Conservation (phyloP, 2,113 vertebrate genomes). For the Malurus cyaneus region DNA sequence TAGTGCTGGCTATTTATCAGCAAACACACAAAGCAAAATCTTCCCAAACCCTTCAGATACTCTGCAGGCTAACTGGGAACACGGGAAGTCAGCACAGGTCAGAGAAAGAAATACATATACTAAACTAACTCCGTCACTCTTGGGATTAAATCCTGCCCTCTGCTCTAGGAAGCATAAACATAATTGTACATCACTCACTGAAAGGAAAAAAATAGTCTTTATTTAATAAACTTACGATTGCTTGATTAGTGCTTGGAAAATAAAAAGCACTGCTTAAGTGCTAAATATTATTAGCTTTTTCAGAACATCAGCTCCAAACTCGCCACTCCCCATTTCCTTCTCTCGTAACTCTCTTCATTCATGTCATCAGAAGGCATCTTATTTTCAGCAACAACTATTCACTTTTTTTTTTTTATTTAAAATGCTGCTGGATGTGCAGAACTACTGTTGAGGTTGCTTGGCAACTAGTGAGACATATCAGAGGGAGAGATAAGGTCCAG, state of each 20-base stretch:
- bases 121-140: not conserved
- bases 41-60: not conserved
- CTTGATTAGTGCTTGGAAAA: slow-evolving; percentile 2
- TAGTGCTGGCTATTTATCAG: not conserved
- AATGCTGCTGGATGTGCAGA: slow-evolving; percentile 44
- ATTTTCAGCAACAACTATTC: slow-evolving; percentile 55
- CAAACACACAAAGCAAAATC: not conserved
- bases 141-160: not conserved
- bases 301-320: not conserved
- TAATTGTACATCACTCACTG: not conserved
- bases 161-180: not conserved
- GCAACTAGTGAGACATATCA: slow-evolving; percentile 34
- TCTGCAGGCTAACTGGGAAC: not conserved
- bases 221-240: not conserved
- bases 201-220: not conserved
- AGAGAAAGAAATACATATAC: not conserved
- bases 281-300: slow-evolving; percentile 20
- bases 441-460: slow-evolving; percentile 50
- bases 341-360: slow-evolving; percentile 15
- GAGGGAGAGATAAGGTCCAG: slow-evolving; percentile 40
- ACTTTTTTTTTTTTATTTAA: not conserved
- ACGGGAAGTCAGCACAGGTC: not conserved
- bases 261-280: not conserved
- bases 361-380: slow-evolving; percentile 47
- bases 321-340: not conserved